Percentiles rank a stretch among this genome's conserved stretches.
Conservation (phyloP, 2,888 invertebrate genomes). For the Metopia argyrocephala region DNA sequence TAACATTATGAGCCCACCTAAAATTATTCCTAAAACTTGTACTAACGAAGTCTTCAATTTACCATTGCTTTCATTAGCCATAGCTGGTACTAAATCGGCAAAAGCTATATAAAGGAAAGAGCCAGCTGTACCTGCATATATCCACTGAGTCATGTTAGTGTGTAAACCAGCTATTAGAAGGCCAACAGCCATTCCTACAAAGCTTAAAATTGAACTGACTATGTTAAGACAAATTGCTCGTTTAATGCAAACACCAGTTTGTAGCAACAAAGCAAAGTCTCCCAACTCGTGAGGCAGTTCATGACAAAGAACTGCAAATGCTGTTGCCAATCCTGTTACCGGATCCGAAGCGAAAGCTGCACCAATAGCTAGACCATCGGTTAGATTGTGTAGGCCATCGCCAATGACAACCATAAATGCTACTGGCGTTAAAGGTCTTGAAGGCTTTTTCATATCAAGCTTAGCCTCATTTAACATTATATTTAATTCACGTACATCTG, state of each 20-base stretch:
- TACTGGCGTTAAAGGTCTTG: constrained; percentile 82
- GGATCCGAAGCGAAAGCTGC: constrained; percentile 87
- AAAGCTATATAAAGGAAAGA: constrained; percentile 90
- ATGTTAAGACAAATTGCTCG: constrained; percentile 87
- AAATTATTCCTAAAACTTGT: constrained; percentile 83
- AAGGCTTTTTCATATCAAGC: constrained; percentile 72
- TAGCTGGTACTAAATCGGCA: constrained; percentile 86
- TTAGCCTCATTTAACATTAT: constrained; percentile 81
- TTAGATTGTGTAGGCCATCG: constrained; percentile 88
- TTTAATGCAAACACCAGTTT: constrained; percentile 86
- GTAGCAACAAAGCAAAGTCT: constrained; percentile 88
- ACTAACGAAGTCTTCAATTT: constrained; percentile 81
- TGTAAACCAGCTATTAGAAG: constrained; percentile 84
- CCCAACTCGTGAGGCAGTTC: constrained; percentile 90
- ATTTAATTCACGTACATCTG: constrained; percentile 80
- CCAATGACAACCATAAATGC: constrained; percentile 90
- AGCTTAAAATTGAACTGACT: constrained; percentile 86
- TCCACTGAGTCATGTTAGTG: constrained; percentile 85
- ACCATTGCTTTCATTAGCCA: constrained; percentile 80
- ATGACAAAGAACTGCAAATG: constrained; percentile 89
- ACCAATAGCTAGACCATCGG: constrained; percentile 89
- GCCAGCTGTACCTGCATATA: constrained; percentile 88
- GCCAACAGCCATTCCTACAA: constrained; percentile 86
- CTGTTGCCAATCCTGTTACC: constrained; percentile 87
- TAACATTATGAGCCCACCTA: constrained; percentile 86